Conservation (phyloP, 2,113 vertebrate species). For the Chauna torquata region DNA sequence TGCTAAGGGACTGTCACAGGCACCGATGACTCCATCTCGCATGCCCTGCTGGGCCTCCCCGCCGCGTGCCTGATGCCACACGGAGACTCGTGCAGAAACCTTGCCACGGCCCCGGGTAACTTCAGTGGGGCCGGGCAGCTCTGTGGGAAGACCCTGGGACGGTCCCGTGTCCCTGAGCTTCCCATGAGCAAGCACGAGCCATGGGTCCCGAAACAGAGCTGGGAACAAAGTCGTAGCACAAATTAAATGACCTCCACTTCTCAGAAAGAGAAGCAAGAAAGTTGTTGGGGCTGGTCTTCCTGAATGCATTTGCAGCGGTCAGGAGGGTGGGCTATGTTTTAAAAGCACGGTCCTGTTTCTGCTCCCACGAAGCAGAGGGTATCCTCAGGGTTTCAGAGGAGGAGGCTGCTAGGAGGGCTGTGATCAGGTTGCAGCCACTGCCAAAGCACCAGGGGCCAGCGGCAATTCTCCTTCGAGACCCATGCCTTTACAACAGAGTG, state of each 20-base stretch:
- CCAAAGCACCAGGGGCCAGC: background rate
- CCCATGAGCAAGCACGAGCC: background rate
- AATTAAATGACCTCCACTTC: background rate
- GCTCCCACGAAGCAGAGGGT: background rate
- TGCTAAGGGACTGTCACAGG: background rate
- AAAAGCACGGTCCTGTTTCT: background rate
- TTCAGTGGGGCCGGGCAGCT: background rate
- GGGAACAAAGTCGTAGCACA: background rate
- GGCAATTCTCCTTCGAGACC: background rate
- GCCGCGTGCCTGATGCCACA: background rate
- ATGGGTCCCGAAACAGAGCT: background rate
- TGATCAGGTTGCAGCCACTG: background rate
- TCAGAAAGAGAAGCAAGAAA: constrained; percentile 11
- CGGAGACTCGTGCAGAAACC: fast-evolving
- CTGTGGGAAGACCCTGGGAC: background rate
- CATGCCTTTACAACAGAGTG: background rate
- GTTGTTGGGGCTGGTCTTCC: background rate
- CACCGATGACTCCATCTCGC: fast-evolving
- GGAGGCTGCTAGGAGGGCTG: background rate
- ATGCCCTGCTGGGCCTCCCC: fast-evolving
- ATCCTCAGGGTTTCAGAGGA: background rate
- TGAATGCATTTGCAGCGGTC: background rate
- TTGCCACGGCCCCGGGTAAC: fast-evolving
- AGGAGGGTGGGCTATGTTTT: background rate
- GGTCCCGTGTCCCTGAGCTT: background rate